A percentile compares a stretch with the other conserved stretches of the same genome.
Evolutionary conservation across 2,113 vertebrate species (phyloP).

Genomic region (Mellivora capensis): DNA sequence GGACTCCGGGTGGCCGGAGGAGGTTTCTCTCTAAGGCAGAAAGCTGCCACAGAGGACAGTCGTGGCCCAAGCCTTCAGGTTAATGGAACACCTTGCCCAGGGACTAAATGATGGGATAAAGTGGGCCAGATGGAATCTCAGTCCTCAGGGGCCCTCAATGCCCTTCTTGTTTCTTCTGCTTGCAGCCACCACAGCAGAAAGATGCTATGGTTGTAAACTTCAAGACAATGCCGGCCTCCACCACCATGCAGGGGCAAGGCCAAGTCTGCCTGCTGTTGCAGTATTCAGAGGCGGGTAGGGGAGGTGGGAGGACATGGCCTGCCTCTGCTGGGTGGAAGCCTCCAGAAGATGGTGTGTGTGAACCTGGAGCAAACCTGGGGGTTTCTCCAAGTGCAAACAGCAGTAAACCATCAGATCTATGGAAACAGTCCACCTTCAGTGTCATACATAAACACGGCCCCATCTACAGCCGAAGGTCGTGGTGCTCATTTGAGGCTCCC

Average conservation of each 20-base stretch:
- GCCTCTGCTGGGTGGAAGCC: background rate
- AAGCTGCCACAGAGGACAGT: background rate
- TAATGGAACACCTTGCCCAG: fast-evolving
- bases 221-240: background rate
- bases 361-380: background rate
- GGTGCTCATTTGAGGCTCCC: background rate
- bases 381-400: background rate
- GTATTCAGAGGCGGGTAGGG: background rate
- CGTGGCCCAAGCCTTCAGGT: background rate
- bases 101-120: no score
- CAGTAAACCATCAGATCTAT: fast-evolving
- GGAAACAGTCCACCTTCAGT: fast-evolving
- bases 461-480: background rate
- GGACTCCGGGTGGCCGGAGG: fast-evolving
- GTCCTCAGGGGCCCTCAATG: background rate
- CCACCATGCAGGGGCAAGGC: no score
- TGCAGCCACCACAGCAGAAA: background rate
- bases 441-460: fast-evolving
- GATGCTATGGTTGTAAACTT: fast-evolving
- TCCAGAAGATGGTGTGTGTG: background rate
- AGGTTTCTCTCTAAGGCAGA: background rate
- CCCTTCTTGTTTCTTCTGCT: background rate
- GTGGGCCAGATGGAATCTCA: background rate
- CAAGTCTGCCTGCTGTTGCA: background rate
- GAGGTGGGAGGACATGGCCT: background rate